Evolutionary conservation across 1,140 invertebrate genomes (phyloP).

Genomic region (Drosophila sulfurigaster): DNA sequence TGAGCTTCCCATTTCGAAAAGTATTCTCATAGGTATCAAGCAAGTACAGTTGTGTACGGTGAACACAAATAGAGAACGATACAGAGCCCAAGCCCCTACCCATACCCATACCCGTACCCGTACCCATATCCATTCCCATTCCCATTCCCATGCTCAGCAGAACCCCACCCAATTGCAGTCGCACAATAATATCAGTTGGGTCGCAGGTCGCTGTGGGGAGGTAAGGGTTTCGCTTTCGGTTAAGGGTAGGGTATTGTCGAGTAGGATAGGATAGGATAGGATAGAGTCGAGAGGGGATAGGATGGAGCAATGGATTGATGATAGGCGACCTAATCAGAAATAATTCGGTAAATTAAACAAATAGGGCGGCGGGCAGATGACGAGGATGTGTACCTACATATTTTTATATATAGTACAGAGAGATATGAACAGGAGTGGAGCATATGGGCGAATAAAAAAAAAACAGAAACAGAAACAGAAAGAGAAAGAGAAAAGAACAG

Average conservation of each 20-base stretch:
- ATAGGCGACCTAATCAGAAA: conserved; percentile 65
- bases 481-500: not conserved
- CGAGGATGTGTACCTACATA: conserved; percentile 25
- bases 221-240: not conserved
- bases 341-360: conserved; percentile 80
- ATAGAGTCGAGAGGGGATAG: not conserved
- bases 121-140: no score
- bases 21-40: not conserved
- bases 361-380: conserved; percentile 32
- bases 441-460: conserved; percentile 64
- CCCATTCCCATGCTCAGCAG: not conserved
- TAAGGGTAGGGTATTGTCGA: not conserved
- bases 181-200: conserved; percentile 25
- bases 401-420: conserved; percentile 1
- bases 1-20: not conserved
- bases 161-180: conserved; percentile 2
- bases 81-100: not conserved
- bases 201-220: conserved; percentile 22
- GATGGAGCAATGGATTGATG: conserved; percentile 22
- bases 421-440: conserved; percentile 46
- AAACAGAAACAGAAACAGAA: not conserved
- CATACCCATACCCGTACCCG: no score
- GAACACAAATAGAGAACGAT: conserved; percentile 14
- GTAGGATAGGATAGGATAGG: no score
- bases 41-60: conserved; percentile 57